Conservation (phyloP, 30 jellyfish, hydroid and myxozoan genomes). For the Pseudorhiza aurosa region DNA sequence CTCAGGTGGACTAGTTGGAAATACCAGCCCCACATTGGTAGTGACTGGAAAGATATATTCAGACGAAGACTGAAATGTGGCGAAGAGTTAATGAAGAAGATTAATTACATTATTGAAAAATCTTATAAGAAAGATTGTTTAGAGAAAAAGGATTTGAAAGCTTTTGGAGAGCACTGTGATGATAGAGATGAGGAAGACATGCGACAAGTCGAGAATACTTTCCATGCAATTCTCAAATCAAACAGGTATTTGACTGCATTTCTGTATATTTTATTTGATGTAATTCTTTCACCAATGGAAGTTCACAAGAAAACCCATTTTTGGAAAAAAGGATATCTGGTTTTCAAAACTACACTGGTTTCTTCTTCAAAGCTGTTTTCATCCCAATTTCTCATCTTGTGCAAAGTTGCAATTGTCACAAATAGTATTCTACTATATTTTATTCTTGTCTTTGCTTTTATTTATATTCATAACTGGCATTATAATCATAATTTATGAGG, state of each 20-base stretch:
- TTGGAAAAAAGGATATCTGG: too few species aligned
- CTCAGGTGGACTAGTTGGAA: conserved; percentile 40
- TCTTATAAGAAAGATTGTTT: conserved; percentile 39
- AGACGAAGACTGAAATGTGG: conserved; percentile 46
- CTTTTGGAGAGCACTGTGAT: conserved; percentile 33
- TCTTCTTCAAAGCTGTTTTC: too few species aligned
- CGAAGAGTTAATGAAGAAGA: conserved; percentile 1
- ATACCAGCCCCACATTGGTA: conserved; percentile 4
- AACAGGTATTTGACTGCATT: conserved; percentile 35
- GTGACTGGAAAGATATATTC: conserved; percentile 39
- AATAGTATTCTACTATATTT: too few species aligned
- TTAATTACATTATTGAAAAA: conserved; percentile 1
- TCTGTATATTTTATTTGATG: too few species aligned
- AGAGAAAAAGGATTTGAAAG: conserved; percentile 29
- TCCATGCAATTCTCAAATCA: not conserved
- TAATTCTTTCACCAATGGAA: too few species aligned
- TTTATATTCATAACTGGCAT: too few species aligned
- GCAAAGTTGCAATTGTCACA: too few species aligned
- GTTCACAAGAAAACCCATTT: too few species aligned
- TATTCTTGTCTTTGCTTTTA: too few species aligned
- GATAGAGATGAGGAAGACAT: conserved; percentile 14
- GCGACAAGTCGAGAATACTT: conserved; percentile 26
- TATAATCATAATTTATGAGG: too few species aligned
- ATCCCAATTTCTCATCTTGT: too few species aligned
- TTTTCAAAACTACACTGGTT: too few species aligned